Evolutionary conservation across 2,113 vertebrate species (phyloP), one percentile per base, ranked within the genome.

Genomic region (Saccopteryx bilineata): DNA sequence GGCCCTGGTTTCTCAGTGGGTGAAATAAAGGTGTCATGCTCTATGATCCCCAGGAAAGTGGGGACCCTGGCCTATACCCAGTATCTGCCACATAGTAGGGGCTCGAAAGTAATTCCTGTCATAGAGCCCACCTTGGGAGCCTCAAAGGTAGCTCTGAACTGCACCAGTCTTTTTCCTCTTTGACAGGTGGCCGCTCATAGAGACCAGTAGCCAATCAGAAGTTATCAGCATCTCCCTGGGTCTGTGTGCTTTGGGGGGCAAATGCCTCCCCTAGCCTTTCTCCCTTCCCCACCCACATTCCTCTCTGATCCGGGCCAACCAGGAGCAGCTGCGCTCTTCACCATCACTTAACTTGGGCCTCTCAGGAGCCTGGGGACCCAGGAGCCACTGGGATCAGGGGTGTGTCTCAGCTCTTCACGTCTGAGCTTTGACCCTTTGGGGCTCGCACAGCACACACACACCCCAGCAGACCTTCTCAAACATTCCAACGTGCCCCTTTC

Each of bases 231-330:
- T 66, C 31, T 69, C 88, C 63, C 63, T 28, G 39, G 46, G 46
- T 71, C 72, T 71, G 76, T n/a, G 72, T 8, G 39, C 79, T 21
- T 61, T 83, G 24, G 2, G 21, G 69, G 60, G 2, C 58, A 60
- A 60, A 33, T 17, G 18, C 1, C 33, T 39, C 58, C 33, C 52
- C 9, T 18, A 13, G 23, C 81, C n/a, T 71, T 50, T 48, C 9
- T 14, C 65, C 28, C 33, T 95, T 93, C 56, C 18, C 82, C 71
- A 60, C 19, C 71, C 74, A 86, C 65, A 33, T 81, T 92, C 93
- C 76, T 81, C 60, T 60, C 28, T n/a, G 50, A 72, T 58, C 69
- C 50, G 8, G 7, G 50, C 75, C 5, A 6, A 81, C 46, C 76
- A 1, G 2, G n/a, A 60, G 82, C 85, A 76, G 50, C 79, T 50